Conservation (phyloP, 2,113 vertebrate genomes). For the Pitta sordida region DNA sequence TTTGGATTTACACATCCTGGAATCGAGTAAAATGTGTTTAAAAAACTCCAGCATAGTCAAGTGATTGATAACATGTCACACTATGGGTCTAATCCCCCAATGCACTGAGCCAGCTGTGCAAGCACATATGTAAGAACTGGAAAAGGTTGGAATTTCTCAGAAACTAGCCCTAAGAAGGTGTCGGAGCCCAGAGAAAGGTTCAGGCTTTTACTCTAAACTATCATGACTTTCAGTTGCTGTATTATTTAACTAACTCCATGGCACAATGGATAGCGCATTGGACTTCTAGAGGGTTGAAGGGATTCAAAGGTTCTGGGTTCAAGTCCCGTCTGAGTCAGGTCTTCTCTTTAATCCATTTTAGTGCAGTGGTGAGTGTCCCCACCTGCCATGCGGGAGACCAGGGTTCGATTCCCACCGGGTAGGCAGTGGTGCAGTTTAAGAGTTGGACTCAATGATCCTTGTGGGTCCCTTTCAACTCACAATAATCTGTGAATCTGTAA, state of each 20-base stretch:
- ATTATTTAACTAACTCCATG: slow-evolving; percentile 72
- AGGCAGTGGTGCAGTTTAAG: too few species aligned
- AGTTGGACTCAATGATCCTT: too few species aligned
- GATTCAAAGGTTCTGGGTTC: slow-evolving; percentile 91
- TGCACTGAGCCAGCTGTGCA: not conserved
- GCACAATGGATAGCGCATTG: slow-evolving; percentile 92
- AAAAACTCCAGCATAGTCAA: not conserved
- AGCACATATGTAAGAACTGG: not conserved
- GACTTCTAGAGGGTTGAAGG: slow-evolving; percentile 84
- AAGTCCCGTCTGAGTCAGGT: slow-evolving; percentile 85
- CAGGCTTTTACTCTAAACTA: not conserved
- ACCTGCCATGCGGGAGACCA: too few species aligned
- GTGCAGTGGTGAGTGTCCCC: too few species aligned
- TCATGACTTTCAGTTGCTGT: not conserved
- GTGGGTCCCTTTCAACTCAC: too few species aligned
- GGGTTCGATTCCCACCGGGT: too few species aligned
- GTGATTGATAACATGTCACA: not conserved
- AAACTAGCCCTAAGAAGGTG: not conserved
- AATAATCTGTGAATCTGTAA: too few species aligned
- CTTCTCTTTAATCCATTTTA: too few species aligned
- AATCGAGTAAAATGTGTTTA: not conserved
- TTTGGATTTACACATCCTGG: not conserved
- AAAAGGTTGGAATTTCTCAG: not conserved
- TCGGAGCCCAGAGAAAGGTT: not conserved
- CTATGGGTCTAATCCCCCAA: not conserved